Evolutionary conservation across 2,113 vertebrate genomes (phyloP), one percentile per base, ranked within the genome.

Genomic region (Salminus brasiliensis): DNA sequence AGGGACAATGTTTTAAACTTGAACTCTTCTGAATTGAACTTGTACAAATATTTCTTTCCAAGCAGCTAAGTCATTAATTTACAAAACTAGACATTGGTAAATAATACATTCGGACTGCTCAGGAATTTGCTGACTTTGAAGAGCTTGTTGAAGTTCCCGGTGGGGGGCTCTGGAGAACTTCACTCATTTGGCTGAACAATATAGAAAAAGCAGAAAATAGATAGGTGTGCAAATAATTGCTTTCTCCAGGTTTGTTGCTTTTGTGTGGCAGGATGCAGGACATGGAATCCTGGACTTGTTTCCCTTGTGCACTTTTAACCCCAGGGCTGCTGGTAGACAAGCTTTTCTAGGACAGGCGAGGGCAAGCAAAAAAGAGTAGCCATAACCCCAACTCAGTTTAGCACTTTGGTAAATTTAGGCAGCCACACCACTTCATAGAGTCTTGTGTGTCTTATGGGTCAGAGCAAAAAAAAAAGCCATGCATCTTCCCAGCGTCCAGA

Each of bases 281-380:
- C 21, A 41, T 4, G 25, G 73, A 59, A 53, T 52, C 49, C 47
- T 82, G 74, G 72, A 32, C 79, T 18, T 55, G 25, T 45, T 72
- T 41, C 75, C 30, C 21, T 21, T 55, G 78, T 84, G 83, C 80
- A 79, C 83, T 85, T 86, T 86, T 86, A 81, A 87, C 84, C 87
- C 78, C 78, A 49, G 52, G 53, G 76, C 75, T 81, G 16, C 16
- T 1, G 47, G 39, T 72, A 74, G 80, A 77, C 82, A 53, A 73
- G 67, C 65, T 52, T 25, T 53, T 82, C 62, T 49, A 68, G 67
- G 72, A 69, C 30, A 60, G 43, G 69, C 52, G 55, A 63, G 77
- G 72, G 52, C 67, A 75, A 59, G 67, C 76, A 45, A 84, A 77
- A 85, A 85, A 78, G 79, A 55, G 30, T 47, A 39, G 36, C 36